Evolutionary conservation across 1,140 invertebrate genomes (phyloP).

Genomic region (Drosophila seguyi): DNA sequence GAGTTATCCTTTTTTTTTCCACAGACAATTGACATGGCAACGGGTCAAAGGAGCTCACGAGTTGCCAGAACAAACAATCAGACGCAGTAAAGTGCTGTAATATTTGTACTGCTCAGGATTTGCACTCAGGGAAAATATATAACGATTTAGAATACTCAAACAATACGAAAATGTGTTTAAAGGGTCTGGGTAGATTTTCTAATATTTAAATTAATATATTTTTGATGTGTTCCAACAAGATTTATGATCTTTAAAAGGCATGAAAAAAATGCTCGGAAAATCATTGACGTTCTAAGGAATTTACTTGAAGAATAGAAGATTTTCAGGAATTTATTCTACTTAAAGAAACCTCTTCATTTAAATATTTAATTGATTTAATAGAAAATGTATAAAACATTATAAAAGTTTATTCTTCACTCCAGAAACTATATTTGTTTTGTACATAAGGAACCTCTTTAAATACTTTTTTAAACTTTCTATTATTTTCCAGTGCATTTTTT

Average conservation of each 20-base stretch:
- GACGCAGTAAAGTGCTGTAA: constrained; percentile 39
- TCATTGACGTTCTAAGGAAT: no score
- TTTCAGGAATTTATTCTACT: background rate
- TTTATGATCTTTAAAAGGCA: background rate
- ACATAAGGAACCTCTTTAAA: background rate
- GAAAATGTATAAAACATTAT: no score
- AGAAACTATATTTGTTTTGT: no score
- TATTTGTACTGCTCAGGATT: constrained; percentile 34
- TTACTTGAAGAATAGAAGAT: background rate
- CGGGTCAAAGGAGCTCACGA: constrained; percentile 41
- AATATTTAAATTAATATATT: background rate
- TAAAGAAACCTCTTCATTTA: no score
- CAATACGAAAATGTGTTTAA: background rate
- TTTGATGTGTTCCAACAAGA: background rate
- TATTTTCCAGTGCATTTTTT: constrained; percentile 6
- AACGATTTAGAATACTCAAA: no score
- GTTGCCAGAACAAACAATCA: constrained; percentile 33
- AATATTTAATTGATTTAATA: no score
- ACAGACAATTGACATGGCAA: constrained; percentile 52
- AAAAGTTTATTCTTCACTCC: no score
- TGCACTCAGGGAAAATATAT: constrained; percentile 7
- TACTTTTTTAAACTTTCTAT: background rate
- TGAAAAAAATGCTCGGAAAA: background rate
- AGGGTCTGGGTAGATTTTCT: no score
- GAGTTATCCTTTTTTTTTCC: background rate